Base-by-base conservation (phyloP, 1,140 invertebrate species). In the Diachasmimorpha longicaudata region DNA sequence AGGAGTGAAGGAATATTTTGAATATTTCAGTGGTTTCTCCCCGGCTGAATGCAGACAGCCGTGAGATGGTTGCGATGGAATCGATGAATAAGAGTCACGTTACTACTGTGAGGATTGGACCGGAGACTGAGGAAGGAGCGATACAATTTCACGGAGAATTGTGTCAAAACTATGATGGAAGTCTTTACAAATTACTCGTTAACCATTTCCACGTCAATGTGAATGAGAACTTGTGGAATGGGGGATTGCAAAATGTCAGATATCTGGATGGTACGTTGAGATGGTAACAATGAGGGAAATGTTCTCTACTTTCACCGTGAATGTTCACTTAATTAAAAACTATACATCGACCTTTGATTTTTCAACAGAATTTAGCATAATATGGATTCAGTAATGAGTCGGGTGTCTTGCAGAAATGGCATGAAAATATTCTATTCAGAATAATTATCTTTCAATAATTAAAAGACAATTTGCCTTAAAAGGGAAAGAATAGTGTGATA, bases 241-340 rank as follows among this genome's bases (percentile, higher is more conserved):
- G 55, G 36, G 70, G 70, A 48, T 66, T 68, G 19, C 44, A n/a
- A 31, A 71, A 74, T 81, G 80, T 81, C 78, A 79, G 46, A 25
- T 19, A 70, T 73, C 19, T 31, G 14, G 71, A 79, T 74, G 80
- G 80, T 81, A 81, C 55, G 66, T 63, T 14, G 10, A 42, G 39
- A 42, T 42, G 9, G 9, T 42, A 42, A 42, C 39, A 42, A 42
- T 42, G 13, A 10, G 39, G 13, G 9, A 11, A 42, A 42, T 42
- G 9, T 11, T 4, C 39, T 42, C 39, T 13, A 42, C 11, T 42
- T 42, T 10, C 39, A 42, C 11, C 39, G 13, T 42, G 9, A 42
- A 11, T 10, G 2, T 13, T 3, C 3, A 10, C 13, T 42, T 42
- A 42, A 42, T 42, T 42, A 42, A 42, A 42, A 10, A 31, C 1